Percentiles rank a stretch among this genome's conserved stretches.
Evolutionary conservation across 2,888 invertebrate genomes (phyloP).

Genomic region (Tubulanus polymorphus): DNA sequence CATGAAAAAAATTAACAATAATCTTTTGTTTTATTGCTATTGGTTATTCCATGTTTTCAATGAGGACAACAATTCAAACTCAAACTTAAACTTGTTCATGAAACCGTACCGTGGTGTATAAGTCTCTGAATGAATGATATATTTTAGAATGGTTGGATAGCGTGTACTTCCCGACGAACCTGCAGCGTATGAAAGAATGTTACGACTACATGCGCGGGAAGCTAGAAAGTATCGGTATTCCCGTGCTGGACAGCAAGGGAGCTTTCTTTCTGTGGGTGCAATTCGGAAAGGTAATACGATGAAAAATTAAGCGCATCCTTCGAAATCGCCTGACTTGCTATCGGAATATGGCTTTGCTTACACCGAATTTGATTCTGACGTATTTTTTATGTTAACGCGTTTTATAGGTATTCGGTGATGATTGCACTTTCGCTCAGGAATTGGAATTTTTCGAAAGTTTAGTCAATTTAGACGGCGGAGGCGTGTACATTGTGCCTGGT

Average conservation of each 20-base stretch:
- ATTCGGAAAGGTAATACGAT: slow-evolving; percentile 23
- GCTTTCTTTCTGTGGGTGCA: slow-evolving; percentile 35
- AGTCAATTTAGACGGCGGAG: slow-evolving; percentile 12
- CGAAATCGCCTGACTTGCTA: too few relatives aligned
- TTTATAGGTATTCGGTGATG: slow-evolving; percentile 3
- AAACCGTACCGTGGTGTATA: too few relatives aligned
- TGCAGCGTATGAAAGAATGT: slow-evolving; percentile 9
- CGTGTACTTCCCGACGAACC: slow-evolving; percentile 21
- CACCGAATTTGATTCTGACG: not conserved
- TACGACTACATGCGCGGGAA: slow-evolving; percentile 10
- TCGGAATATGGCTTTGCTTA: too few relatives aligned
- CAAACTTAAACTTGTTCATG: too few relatives aligned
- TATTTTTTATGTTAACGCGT: not conserved
- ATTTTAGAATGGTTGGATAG: slow-evolving; percentile 22
- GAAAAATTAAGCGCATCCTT: too few relatives aligned
- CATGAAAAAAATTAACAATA: too few relatives aligned
- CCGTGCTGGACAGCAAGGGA: slow-evolving; percentile 23
- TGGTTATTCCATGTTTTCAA: too few relatives aligned
- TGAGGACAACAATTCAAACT: too few relatives aligned
- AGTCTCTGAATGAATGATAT: not conserved
- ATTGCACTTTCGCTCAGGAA: slow-evolving; percentile 18
- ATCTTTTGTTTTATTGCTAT: too few relatives aligned
- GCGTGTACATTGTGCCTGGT: slow-evolving; percentile 37
- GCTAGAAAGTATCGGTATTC: slow-evolving; percentile 22
- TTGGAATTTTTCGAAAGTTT: slow-evolving; percentile 19